Evolutionary conservation across 2,888 invertebrate species (phyloP), one percentile per base, ranked within the genome.

Genomic region (Agriopis leucophaearia): DNA sequence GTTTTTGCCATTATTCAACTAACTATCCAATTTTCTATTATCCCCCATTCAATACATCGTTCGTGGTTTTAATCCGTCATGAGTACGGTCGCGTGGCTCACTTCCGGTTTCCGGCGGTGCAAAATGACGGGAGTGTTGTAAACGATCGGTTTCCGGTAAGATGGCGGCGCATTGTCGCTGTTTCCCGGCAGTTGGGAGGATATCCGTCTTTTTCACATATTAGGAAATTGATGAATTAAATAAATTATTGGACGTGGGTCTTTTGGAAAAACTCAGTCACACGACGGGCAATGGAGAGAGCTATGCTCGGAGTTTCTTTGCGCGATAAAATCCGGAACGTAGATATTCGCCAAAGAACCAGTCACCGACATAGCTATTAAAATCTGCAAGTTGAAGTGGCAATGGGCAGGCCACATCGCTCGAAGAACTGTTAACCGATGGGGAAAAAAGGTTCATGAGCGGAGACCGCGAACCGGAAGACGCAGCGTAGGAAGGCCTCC

Each of bases 31-130:
- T 72, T 69, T 18, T 42, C 47, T 58, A 62, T 66, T 47, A 66
- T 52, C 27, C 56, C 36, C 48, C 38, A 66, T 61, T 58, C 66
- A 72, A 74, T 71, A 64, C 69, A 70, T 74, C 73, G 73, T 67
- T 38, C 9, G 66, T 64, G 75, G 74, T 76, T 66, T 60, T 66
- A 81, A 84, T 83, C 83, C 80, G 80, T 76, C 81, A 82, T 84
- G 85, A 83, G 79, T 81, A 78, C 78, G 78, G 82, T 80, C 83
- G 84, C 80, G 83, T 83, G 88, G 79, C 83, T 85, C 83, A 82
- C 89, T 85, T 89, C 89, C 90, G 88, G 86, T 84, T 86, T 89
- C 89, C 90, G 88, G 81, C 77, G 88, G 81, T 78, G 75, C 78
- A 82, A 85, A 80, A 84, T 84, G 85, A 82, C 86, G 80, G 71